These are phyloP conservation scores for Megalops atlanticus DNA, from an alignment of 2,113 vertebrate genomes.

Conservation along the genomic window DNA sequence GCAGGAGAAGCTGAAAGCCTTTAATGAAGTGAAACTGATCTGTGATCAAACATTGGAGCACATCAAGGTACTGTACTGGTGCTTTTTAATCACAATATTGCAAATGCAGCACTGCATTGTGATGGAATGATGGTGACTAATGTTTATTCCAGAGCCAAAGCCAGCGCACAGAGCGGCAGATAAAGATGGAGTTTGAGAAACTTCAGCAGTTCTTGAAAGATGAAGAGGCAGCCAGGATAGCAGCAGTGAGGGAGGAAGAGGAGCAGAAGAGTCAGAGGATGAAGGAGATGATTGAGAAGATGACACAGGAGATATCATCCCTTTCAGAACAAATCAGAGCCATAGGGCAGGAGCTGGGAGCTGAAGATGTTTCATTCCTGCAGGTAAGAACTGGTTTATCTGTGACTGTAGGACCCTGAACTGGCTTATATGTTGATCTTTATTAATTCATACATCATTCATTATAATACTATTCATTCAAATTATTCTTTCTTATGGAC, in stretches of 20 bases:
- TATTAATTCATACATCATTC: not conserved
- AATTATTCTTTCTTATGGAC: too few relatives aligned
- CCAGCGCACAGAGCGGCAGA: not conserved
- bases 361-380: not conserved
- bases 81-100: not conserved
- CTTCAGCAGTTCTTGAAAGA: not conserved
- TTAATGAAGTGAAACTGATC: not conserved
- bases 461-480: too few relatives aligned
- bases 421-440: too few relatives aligned
- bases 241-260: conserved; percentile 1
- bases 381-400: too few relatives aligned
- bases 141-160: not conserved
- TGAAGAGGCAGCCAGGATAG: not conserved
- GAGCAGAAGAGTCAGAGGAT: conserved; percentile 7
- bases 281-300: not conserved
- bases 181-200: not conserved
- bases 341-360: not conserved
- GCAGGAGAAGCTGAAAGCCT: conserved; percentile 6
- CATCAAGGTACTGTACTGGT: not conserved
- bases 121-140: too few relatives aligned
- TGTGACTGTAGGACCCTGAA: too few relatives aligned
- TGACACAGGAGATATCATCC: not conserved
- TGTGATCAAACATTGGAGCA: not conserved
- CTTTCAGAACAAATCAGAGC: not conserved
- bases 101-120: not conserved